phyloP scores from a whole-genome alignment of 2,797 vertebrate genomes.

The Danionella dracula region DNA sequence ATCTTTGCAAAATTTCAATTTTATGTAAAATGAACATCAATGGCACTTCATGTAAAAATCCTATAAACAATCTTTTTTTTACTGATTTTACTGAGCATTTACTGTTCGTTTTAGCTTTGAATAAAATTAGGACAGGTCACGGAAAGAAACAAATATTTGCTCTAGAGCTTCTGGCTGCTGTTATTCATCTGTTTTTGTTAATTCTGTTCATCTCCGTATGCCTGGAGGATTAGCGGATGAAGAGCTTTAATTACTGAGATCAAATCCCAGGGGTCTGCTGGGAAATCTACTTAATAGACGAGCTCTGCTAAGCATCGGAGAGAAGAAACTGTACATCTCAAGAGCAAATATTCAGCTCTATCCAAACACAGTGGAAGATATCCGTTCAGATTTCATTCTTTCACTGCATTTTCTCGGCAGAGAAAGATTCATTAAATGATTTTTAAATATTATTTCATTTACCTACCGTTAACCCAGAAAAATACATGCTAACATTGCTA shows the following conservation, averaged over 20 bases:
- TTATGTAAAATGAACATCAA: no score
- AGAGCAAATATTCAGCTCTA: background rate
- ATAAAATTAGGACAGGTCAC: conserved; percentile 49
- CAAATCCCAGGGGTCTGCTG: conserved; percentile 52
- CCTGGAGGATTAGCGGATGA: conserved; percentile 68
- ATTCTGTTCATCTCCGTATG: conserved; percentile 76
- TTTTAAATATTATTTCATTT: no score
- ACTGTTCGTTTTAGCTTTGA: conserved; percentile 47
- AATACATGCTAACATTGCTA: no score
- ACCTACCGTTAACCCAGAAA: no score
- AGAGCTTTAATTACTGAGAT: conserved; percentile 68
- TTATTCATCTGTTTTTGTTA: conserved; percentile 70
- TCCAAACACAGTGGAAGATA: no score
- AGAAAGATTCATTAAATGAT: no score
- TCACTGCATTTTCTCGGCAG: no score
- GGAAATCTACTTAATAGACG: conserved; percentile 36
- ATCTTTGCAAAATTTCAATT: no score
- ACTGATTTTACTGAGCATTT: no score
- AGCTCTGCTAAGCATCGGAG: background rate
- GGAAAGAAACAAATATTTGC: conserved; percentile 46
- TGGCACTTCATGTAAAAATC: no score
- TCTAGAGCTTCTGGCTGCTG: conserved; percentile 53
- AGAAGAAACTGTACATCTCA: background rate
- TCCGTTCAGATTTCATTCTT: no score
- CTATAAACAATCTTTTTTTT: no score